Evolutionary conservation across 2,113 vertebrate genomes (phyloP).

Genomic region (Acanthochromis polyacanthus): DNA sequence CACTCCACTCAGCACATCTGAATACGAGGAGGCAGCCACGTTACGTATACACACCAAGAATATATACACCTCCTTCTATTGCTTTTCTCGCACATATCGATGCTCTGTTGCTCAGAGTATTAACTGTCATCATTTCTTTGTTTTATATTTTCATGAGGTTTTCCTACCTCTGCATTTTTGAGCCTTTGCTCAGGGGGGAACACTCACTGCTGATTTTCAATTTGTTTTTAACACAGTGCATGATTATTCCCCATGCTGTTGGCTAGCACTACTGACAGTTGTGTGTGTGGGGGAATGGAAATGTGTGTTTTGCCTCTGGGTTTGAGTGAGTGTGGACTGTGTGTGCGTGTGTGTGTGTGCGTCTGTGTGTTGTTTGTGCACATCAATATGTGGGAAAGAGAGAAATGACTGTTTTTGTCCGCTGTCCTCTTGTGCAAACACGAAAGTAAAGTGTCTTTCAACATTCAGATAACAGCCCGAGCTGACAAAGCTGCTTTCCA

Average conservation of each 20-base stretch:
- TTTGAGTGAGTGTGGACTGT: constrained; percentile 22
- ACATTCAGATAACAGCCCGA: constrained; percentile 68
- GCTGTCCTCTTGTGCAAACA: constrained; percentile 65
- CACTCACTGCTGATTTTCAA: constrained; percentile 80
- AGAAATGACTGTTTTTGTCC: constrained; percentile 62
- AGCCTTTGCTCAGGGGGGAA: constrained; percentile 65
- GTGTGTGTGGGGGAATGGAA: constrained; percentile 9
- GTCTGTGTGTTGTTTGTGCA: constrained; percentile 44
- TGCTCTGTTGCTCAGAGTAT: constrained; percentile 53
- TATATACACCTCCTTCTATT: constrained; percentile 18
- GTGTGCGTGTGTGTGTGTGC: constrained; percentile 23
- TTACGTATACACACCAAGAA: constrained; percentile 30
- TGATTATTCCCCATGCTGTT: constrained; percentile 70
- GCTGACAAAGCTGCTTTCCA: constrained; percentile 77
- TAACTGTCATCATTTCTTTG: constrained; percentile 62
- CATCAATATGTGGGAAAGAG: constrained; percentile 42
- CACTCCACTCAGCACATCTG: constrained; percentile 74
- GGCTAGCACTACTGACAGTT: constrained; percentile 54
- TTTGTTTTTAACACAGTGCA: constrained; percentile 77
- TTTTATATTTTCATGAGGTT: constrained; percentile 42
- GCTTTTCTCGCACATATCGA: constrained; percentile 20
- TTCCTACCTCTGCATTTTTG: constrained; percentile 66
- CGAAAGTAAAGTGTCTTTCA: constrained; percentile 71
- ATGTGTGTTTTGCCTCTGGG: constrained; percentile 43
- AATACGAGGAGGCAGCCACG: constrained; percentile 54